Conservation (phyloP, 2,888 invertebrate genomes). For the Tetanocera ferruginea region DNA sequence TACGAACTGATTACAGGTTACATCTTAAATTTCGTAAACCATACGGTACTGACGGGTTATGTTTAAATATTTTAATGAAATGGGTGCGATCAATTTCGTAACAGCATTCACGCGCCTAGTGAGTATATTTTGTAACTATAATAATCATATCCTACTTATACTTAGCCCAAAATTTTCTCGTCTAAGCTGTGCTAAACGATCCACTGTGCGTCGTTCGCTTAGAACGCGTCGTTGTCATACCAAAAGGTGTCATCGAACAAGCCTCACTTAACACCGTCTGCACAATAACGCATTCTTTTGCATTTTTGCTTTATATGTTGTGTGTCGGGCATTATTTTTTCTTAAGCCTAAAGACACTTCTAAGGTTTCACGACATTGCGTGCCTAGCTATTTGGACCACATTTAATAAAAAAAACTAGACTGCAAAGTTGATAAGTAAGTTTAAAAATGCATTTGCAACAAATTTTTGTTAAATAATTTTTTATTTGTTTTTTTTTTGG, state of each 20-base stretch:
- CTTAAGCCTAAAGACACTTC: not conserved
- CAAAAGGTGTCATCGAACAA: slow-evolving; percentile 36
- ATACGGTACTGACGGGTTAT: no score
- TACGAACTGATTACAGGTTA: no score
- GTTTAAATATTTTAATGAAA: no score
- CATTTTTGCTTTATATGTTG: not conserved
- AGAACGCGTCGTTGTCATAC: slow-evolving; percentile 15
- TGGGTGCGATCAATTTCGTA: no score
- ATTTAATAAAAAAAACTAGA: not conserved
- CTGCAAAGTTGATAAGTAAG: not conserved
- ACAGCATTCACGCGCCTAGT: no score
- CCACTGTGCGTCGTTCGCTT: no score
- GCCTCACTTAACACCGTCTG: slow-evolving; percentile 37
- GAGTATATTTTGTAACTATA: no score
- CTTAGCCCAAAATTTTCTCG: no score
- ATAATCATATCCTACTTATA: no score
- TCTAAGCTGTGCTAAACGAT: no score
- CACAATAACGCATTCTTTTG: not conserved
- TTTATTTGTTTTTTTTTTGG: not conserved
- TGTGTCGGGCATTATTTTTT: not conserved
- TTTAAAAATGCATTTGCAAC: slow-evolving; percentile 5
- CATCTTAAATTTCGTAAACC: no score
- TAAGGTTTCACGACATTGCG: slow-evolving; percentile 21
- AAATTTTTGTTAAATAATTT: not conserved
- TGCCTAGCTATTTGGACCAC: not conserved